These are phyloP conservation scores for Lagorchestes hirsutus DNA, from an alignment of 2,797 vertebrate species.

Conservation along the genomic window DNA sequence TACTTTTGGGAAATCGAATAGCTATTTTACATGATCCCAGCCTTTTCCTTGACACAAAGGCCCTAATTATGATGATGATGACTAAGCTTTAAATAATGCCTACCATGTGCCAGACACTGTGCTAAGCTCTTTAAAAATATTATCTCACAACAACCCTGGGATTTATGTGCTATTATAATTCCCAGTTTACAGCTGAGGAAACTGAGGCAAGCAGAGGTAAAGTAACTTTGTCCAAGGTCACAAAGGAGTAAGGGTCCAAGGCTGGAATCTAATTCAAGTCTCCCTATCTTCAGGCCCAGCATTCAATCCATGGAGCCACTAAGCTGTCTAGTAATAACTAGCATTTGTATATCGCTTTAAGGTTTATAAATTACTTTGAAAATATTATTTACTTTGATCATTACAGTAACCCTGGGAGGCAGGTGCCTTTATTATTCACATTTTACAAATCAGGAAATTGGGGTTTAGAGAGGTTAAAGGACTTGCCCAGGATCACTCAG, in stretches of 20 bases:
- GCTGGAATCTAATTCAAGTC: too few relatives aligned
- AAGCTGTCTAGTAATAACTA: not conserved
- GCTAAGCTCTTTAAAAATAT: not conserved
- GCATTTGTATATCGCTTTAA: not conserved
- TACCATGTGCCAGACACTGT: not conserved
- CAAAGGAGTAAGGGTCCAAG: not conserved
- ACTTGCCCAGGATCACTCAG: too few relatives aligned
- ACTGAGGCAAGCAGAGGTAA: not conserved
- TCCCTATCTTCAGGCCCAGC: too few relatives aligned
- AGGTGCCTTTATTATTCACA: too few relatives aligned
- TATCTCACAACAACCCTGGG: not conserved
- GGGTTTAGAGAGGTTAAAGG: too few relatives aligned
- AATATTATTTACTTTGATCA: not conserved
- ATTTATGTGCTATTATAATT: not conserved
- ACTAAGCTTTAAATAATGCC: not conserved
- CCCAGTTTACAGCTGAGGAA: not conserved
- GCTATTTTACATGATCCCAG: not conserved
- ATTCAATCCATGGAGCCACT: too few relatives aligned
- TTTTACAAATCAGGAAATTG: too few relatives aligned
- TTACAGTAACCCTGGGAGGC: too few relatives aligned
- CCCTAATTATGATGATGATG: too few relatives aligned
- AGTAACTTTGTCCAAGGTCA: not conserved
- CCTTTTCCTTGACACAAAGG: not conserved
- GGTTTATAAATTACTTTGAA: not conserved
- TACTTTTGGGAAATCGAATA: not conserved